Percentiles rank a stretch among this genome's conserved stretches.
Evolutionary conservation across 2,888 invertebrate genomes (phyloP).

Genomic region (Synergus japonicus): DNA sequence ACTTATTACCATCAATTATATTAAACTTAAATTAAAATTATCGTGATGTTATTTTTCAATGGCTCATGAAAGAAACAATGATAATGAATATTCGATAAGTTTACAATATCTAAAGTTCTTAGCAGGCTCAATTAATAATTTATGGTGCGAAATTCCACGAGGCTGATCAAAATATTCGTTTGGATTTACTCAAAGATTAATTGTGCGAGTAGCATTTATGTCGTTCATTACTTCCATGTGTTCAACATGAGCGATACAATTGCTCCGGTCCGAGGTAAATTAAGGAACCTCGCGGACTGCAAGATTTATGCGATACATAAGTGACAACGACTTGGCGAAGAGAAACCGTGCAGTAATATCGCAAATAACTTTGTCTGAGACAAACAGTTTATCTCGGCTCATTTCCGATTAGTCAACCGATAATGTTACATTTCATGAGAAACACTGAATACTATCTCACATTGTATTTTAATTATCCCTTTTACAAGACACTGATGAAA

Average conservation of each 20-base stretch:
- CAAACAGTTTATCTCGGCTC: slow-evolving; percentile 37
- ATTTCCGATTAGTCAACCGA: slow-evolving; percentile 38
- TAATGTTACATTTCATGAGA: slow-evolving; percentile 39
- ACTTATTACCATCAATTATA: background rate
- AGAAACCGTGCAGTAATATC: slow-evolving; percentile 44
- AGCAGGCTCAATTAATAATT: background rate
- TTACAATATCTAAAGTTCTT: background rate
- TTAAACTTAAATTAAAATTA: background rate
- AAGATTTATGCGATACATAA: slow-evolving; percentile 52
- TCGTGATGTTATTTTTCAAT: background rate
- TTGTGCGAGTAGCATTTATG: slow-evolving; percentile 39
- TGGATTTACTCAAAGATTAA: slow-evolving; percentile 32
- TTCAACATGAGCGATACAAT: slow-evolving; percentile 39
- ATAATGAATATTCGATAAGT: slow-evolving; percentile 8
- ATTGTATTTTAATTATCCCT: slow-evolving; percentile 38
- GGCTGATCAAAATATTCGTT: slow-evolving; percentile 32
- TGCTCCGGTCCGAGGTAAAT: slow-evolving; percentile 50
- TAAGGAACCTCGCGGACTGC: slow-evolving; percentile 49
- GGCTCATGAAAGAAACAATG: slow-evolving; percentile 6
- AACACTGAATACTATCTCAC: slow-evolving; percentile 33
- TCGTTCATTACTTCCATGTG: slow-evolving; percentile 39
- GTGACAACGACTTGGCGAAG: slow-evolving; percentile 56
- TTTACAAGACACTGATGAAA: slow-evolving; percentile 7
- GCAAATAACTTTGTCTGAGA: slow-evolving; percentile 41
- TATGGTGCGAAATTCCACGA: slow-evolving; percentile 4